Conservation (phyloP, 2,113 vertebrate genomes). For the human (Homo sapiens) region DNA sequence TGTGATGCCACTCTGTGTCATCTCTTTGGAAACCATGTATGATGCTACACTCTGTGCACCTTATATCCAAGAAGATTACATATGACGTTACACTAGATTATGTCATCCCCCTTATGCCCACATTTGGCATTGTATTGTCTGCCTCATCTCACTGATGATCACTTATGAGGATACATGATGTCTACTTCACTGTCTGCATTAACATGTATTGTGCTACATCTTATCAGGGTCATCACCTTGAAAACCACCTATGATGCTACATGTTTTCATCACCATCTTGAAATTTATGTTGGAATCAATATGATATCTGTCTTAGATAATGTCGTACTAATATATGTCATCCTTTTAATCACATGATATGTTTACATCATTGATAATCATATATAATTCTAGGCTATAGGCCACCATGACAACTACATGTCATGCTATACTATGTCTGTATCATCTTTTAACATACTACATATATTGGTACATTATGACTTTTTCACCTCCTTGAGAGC, state of each 20-base stretch:
- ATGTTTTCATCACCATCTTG: not conserved
- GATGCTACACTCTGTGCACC: not conserved
- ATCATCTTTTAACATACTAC: too few relatives aligned
- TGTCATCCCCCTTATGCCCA: not conserved
- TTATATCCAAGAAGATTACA: not conserved
- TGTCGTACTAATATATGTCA: too few relatives aligned
- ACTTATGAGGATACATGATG: not conserved
- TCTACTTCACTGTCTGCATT: not conserved
- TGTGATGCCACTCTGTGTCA: not conserved
- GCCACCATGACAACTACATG: too few relatives aligned
- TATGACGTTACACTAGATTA: not conserved
- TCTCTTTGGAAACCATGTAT: not conserved
- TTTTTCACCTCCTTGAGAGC: too few relatives aligned
- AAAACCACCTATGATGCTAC: not conserved
- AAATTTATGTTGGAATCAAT: not conserved
- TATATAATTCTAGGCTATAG: too few relatives aligned
- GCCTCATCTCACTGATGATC: not conserved
- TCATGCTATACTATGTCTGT: too few relatives aligned
- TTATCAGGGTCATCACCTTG: not conserved
- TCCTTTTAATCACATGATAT: too few relatives aligned
- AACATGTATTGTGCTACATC: not conserved
- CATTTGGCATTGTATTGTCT: not conserved
- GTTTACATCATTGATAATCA: too few relatives aligned
- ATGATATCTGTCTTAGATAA: too few relatives aligned
- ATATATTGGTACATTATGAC: too few relatives aligned